Evolutionary conservation across 2,888 invertebrate genomes (phyloP), one percentile per base, ranked within the genome.

Genomic region (Hofmannophila pseudospretella): DNA sequence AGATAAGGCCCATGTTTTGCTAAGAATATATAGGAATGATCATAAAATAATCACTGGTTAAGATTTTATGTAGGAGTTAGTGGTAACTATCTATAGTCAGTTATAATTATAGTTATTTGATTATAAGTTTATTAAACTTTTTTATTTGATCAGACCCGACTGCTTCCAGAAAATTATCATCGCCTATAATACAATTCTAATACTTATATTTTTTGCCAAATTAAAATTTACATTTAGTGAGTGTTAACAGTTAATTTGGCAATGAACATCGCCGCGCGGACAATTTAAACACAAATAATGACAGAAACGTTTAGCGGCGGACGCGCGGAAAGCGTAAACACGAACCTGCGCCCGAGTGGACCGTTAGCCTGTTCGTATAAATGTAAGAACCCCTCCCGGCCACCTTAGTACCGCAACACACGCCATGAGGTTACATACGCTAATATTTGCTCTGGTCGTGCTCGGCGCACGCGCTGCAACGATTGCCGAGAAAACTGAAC

Each of bases 361-460:
- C 85, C 85, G 85, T 85, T 85, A 85, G 49, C 42, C 55, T 46
- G 45, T 43, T 44, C 55, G 67, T 85, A 85, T 85, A 85, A 78
- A 85, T 64, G 70, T 39, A 38, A 47, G 41, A 50, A 49, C 45
- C 60, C 56, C 61, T 47, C 58, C 54, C 49, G 59, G 45, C 56
- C 56, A 54, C 58, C 50, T 45, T 58, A 75, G 78, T 74, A 54
- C 57, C n/a, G 23, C 58, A 65, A 51, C 49, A 54, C 51, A 65
- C 61, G 23, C 14, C 70, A 88, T 88, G 87, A 71, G 74, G 59
- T 58, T 66, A 52, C 61, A 76, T 76, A 74, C 67, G 67, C 61
- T 38, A 1, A 13, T 56, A 34, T 44, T 82, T 47, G 58, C 72
- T 37, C 51, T 67, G 39, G 57, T 65, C 64, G 75, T 60, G 55